Evolutionary conservation across 2,113 vertebrate genomes (phyloP).

Genomic region (Carassius gibelio): DNA sequence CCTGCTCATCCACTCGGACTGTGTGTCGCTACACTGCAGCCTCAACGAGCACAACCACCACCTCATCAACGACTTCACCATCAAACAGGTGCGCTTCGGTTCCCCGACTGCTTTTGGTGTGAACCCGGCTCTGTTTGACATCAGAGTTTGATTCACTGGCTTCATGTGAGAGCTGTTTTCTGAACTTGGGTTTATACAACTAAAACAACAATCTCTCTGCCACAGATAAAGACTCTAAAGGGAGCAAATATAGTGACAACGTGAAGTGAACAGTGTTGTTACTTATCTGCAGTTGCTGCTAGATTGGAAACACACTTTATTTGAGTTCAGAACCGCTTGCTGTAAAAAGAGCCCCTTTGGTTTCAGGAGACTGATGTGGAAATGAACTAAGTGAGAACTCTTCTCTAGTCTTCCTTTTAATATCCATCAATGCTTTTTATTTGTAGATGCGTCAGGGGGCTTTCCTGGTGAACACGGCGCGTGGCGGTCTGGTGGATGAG

Average conservation of each 20-base stretch:
- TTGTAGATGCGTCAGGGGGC: conserved; percentile 82
- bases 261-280: background rate
- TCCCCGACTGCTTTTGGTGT: background rate
- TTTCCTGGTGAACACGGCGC: conserved; percentile 83
- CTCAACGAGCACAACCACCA: conserved; percentile 86
- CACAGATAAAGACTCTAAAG: background rate
- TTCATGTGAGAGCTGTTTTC: background rate
- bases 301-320: background rate
- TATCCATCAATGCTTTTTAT: background rate
- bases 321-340: background rate
- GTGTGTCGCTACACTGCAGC: conserved; percentile 84
- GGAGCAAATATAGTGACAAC: background rate
- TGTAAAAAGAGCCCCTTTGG: background rate
- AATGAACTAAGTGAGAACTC: background rate
- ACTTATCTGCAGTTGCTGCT: background rate
- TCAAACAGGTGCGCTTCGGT: conserved; percentile 82
- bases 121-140: background rate
- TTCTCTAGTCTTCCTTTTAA: background rate
- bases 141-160: background rate
- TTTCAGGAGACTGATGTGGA: background rate
- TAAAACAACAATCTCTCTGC: background rate
- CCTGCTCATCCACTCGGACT: conserved; percentile 84
- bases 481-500: conserved; percentile 82
- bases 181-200: background rate
- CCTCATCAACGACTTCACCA: conserved; percentile 87